A percentile compares a stretch with the other conserved stretches of the same genome.
phyloP scores from a whole-genome alignment of 2,888 invertebrate genomes.

The Prionchulus punctatus region DNA sequence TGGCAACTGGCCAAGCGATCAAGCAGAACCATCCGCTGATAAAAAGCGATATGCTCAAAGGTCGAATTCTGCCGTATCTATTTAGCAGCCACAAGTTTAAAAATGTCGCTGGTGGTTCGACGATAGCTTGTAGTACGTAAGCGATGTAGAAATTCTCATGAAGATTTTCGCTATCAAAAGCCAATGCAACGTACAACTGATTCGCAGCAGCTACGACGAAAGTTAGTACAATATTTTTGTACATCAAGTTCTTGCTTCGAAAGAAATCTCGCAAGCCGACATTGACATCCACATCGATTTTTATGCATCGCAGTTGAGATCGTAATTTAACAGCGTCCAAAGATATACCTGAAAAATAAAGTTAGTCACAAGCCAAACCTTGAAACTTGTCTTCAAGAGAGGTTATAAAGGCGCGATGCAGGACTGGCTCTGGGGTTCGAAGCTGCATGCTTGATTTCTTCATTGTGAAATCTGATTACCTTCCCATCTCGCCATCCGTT shows the following conservation, averaged over 20 bases:
- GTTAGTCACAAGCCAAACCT: no score
- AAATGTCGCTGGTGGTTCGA: background rate
- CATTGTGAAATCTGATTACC: no score
- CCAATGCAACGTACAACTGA: background rate
- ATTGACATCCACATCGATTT: no score
- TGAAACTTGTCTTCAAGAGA: no score
- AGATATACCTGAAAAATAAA: no score
- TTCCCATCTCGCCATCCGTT: conserved; percentile 3
- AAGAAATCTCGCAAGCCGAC: background rate
- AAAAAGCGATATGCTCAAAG: background rate
- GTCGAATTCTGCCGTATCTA: background rate
- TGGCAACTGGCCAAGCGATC: background rate
- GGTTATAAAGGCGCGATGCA: no score
- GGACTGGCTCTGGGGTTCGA: no score
- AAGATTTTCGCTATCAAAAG: background rate
- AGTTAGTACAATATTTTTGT: background rate
- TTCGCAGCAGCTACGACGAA: background rate
- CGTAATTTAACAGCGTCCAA: no score
- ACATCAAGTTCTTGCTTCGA: background rate
- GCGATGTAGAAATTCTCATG: background rate
- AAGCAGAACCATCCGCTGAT: background rate
- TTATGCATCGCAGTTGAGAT: no score
- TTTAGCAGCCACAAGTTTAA: background rate
- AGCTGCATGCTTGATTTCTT: no score
- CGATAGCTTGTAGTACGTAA: background rate